These are phyloP conservation scores for Cerastis leucographa DNA, from an alignment of 2,888 invertebrate species.

Conservation along the genomic window DNA sequence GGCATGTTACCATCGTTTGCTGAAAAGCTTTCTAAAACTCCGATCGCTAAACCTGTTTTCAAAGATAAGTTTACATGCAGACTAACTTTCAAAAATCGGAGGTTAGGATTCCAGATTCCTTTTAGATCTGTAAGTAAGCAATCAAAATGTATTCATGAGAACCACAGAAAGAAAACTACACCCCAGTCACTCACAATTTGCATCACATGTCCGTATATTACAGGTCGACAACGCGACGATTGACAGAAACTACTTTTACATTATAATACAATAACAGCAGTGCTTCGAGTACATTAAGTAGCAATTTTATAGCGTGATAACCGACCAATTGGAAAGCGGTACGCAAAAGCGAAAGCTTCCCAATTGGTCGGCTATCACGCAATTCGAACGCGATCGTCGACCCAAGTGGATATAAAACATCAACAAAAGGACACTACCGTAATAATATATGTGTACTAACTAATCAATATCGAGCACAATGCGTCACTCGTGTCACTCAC, in stretches of 20 bases:
- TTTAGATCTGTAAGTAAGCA: constrained; percentile 30
- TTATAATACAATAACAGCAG: constrained; percentile 68
- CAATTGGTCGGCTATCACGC: constrained; percentile 55
- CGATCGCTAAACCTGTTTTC: not conserved
- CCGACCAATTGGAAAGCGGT: constrained; percentile 57
- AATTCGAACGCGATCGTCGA: constrained; percentile 62
- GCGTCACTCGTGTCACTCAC: constrained; percentile 70
- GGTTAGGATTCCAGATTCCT: not conserved
- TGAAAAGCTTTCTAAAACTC: not conserved
- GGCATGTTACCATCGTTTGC: not conserved
- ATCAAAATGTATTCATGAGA: constrained; percentile 39
- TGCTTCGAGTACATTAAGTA: constrained; percentile 66
- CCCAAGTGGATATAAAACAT: constrained; percentile 73
- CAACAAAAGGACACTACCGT: constrained; percentile 76
- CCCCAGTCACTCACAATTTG: constrained; percentile 62
- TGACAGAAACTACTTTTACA: constrained; percentile 50
- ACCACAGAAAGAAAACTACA: constrained; percentile 53
- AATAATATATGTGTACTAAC: constrained; percentile 74
- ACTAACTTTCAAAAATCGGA: not conserved
- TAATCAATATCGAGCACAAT: constrained; percentile 76
- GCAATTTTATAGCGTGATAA: constrained; percentile 59
- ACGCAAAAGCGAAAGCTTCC: constrained; percentile 40
- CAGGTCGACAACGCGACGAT: constrained; percentile 63
- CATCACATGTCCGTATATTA: constrained; percentile 60
- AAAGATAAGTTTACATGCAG: not conserved